Conservation (phyloP, 2,888 invertebrate genomes). For the Opisthograptis luteolata region DNA sequence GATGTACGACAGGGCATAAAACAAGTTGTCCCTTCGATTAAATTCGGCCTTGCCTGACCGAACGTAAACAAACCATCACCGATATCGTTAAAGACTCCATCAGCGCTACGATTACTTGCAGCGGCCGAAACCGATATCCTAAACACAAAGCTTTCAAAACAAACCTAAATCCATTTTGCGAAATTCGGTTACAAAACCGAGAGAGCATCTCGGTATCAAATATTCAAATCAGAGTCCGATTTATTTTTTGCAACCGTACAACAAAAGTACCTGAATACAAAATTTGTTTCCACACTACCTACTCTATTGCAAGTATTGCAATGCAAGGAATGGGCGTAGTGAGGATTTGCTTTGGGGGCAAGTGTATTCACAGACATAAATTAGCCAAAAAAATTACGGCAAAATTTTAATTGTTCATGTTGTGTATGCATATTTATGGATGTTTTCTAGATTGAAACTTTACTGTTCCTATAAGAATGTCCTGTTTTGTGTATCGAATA, state of each 20-base stretch:
- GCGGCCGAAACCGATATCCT: constrained; percentile 14
- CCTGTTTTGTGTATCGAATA: too few relatives aligned
- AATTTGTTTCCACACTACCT: constrained; percentile 37
- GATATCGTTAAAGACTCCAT: background rate
- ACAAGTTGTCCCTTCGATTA: too few relatives aligned
- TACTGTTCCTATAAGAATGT: too few relatives aligned
- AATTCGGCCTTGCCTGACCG: too few relatives aligned
- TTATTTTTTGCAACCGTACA: constrained; percentile 24
- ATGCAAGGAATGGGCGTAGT: constrained; percentile 31
- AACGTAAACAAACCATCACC: constrained; percentile 5
- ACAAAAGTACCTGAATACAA: constrained; percentile 29
- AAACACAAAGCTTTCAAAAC: constrained; percentile 15
- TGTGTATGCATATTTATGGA: too few relatives aligned
- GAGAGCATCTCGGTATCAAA: constrained; percentile 20
- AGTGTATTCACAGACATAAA: background rate
- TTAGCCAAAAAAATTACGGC: background rate
- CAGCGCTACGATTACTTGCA: constrained; percentile 7
- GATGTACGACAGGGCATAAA: too few relatives aligned
- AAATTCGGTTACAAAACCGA: constrained; percentile 15
- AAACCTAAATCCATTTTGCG: constrained; percentile 16
- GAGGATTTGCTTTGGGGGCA: background rate
- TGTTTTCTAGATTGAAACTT: too few relatives aligned
- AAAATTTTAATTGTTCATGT: too few relatives aligned
- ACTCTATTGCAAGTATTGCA: too few relatives aligned
- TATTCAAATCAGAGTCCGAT: constrained; percentile 19